Base-by-base conservation (phyloP, 2,888 invertebrate genomes). In the Trachelus tabidus region DNA sequence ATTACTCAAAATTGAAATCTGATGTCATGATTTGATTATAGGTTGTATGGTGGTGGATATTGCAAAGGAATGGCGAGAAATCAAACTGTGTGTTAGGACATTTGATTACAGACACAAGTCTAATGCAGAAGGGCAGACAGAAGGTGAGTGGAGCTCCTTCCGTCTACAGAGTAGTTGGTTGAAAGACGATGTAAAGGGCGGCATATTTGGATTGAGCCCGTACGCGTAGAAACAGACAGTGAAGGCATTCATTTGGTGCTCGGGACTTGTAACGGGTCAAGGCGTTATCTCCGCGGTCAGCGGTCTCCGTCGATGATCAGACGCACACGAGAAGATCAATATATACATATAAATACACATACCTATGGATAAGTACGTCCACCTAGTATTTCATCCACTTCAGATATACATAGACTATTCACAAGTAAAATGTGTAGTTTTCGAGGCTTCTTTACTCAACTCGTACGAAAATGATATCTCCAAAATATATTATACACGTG, bases 251-350 rank as follows among this genome's bases (percentile, higher is more conserved):
- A 91, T 90, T 88, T 90, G 86, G 86, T 86, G 85, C 87, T 85
- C 84, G 81, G 81, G 83, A 84, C 85, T 85, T 85, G 88, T 88
- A 90, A 91, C 90, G 90, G 91, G 90, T 91, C 91, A 90, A 86
- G 89, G 88, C 89, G 89, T 90, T 91, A 91, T 91, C 91, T 90
- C 89, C 86, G 89, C 91, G 91, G 91, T 91, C 91, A 91, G 89
- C 88, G 89, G 88, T 88, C 89, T 83, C 87, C 87, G 87, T 90
- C 90, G 90, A 90, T 88, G 86, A 30, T 69, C 69, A 12, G 37
- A 15, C 40, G 40, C 40, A 40, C 40, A 40, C 40, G 40, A 15
- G 40, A 40, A 40, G 4, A 12, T 40, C 23, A 69, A 33, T 69
- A 69, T 69, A 33, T 69, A 69, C 69, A 69, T 15, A 30, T 69